Evolutionary conservation across 1,140 invertebrate species (phyloP), one percentile per base, ranked within the genome.

Genomic region (Arion vulgaris): DNA sequence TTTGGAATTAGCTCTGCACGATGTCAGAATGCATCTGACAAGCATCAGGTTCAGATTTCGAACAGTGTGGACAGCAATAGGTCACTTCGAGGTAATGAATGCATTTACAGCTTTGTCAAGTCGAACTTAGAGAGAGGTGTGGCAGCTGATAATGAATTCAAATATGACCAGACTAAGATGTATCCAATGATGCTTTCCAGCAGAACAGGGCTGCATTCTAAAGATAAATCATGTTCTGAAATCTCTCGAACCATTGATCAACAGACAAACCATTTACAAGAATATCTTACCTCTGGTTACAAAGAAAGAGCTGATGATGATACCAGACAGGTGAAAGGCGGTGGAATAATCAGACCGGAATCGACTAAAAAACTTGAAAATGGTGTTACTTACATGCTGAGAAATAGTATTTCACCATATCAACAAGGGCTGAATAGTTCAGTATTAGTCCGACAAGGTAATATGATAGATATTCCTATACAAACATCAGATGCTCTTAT

Each of bases 401-500:
- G 19, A 49, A 49, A 49, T 49, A 49, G 9, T 9, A 49, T 49
- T 11, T 49, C 13, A 23, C 57, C 57, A 5, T 62, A 62, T 23
- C 57, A 62, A 23, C 57, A 62, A 62, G 26, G 57, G 13, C 26
- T 62, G 26, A n/a, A 13, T n/a, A 62, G 26, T 23, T n/a, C 57
- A 23, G 13, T 23, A n/a, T 23, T n/a, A 23, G 13, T n/a, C 11
- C 15, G 5, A n/a, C 13, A 62, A n/a, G 57, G 26, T 5, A n/a
- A 62, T 62, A 23, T n/a, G 26, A n/a, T n/a, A 13, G 13, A 62
- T 13, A 62, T 7, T 62, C 15, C 57, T 23, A n/a, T n/a, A n/a
- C n/a, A n/a, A n/a, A n/a, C 87, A 19, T 84, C 81, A 41, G 76
- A 45, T 75, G 1, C 32, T 32, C 73, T 38, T 7, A 15, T 41